phyloP scores from a whole-genome alignment of 2,888 invertebrate genomes.

The Aphidius colemani region DNA sequence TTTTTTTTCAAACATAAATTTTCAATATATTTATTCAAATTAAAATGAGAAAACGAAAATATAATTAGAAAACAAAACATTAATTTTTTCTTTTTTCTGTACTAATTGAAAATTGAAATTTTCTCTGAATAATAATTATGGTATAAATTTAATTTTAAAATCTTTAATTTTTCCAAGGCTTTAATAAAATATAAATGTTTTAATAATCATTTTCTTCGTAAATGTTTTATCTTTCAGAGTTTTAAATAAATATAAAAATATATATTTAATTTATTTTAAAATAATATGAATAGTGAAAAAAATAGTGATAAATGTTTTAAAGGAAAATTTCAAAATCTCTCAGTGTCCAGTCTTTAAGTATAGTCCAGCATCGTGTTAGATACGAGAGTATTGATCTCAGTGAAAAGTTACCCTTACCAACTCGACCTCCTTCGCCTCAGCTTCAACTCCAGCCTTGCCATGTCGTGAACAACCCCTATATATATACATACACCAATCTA shows the following conservation, averaged over 20 bases:
- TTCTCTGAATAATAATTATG: too few relatives aligned
- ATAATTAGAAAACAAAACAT: conserved; percentile 14
- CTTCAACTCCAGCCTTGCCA: conserved; percentile 40
- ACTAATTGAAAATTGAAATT: conserved; percentile 19
- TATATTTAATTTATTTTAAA: too few relatives aligned
- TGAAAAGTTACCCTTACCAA: conserved; percentile 39
- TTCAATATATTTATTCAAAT: not conserved
- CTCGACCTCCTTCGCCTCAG: conserved; percentile 42
- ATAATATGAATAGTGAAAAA: conserved; percentile 14
- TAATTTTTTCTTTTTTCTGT: conserved; percentile 29
- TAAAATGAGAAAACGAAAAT: not conserved
- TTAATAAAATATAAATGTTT: too few relatives aligned
- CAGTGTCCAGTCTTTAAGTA: conserved; percentile 52
- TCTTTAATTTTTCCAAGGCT: too few relatives aligned
- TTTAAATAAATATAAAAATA: too few relatives aligned
- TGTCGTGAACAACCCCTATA: conserved; percentile 32
- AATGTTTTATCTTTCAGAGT: too few relatives aligned
- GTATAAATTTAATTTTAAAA: too few relatives aligned
- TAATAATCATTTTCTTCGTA: too few relatives aligned
- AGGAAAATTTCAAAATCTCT: conserved; percentile 52
- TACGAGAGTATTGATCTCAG: conserved; percentile 58
- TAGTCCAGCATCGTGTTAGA: conserved; percentile 57
- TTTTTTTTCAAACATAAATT: too few relatives aligned
- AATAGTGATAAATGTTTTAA: conserved; percentile 45
- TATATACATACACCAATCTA: not conserved